Percentiles rank a stretch among this genome's conserved stretches.
These are phyloP conservation scores for Stichopus chloronotus DNA, from an alignment of 35 echinoderm and acorn worm genomes.

Conservation along the genomic window DNA sequence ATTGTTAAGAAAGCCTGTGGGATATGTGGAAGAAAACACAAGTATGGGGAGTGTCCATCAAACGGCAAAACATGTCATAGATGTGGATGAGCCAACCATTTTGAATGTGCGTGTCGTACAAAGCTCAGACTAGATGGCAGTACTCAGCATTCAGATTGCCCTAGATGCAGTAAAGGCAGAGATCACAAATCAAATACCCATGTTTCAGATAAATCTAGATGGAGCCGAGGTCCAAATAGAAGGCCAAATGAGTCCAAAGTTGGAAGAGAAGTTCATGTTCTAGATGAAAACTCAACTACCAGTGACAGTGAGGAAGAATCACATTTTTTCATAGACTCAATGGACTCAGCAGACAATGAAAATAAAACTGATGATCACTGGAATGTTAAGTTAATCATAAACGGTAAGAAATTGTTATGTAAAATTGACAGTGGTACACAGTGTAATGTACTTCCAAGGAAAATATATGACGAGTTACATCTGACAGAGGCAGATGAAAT, in stretches of 20 bases:
- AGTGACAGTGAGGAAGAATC: constrained; percentile 4
- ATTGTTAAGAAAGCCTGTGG: too few relatives aligned
- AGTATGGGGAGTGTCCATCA: too few relatives aligned
- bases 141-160: background rate
- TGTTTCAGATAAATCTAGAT: background rate
- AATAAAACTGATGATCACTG: constrained; percentile 10
- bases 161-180: background rate
- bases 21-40: too few relatives aligned
- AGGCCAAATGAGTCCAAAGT: background rate
- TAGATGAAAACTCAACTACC: too few relatives aligned
- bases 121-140: background rate
- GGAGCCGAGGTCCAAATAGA: background rate
- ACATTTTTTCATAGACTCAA: background rate
- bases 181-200: background rate
- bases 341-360: background rate
- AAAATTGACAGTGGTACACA: constrained; percentile 12
- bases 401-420: background rate
- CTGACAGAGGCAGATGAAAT: too few relatives aligned
- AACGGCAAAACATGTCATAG: too few relatives aligned
- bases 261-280: background rate
- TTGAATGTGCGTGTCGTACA: background rate
- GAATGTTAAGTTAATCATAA: background rate
- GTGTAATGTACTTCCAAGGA: background rate
- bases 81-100: too few relatives aligned
- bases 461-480: background rate